Percentiles rank a stretch among this genome's conserved stretches.
phyloP scores from a whole-genome alignment of 2,888 invertebrate genomes.

The Merodon equestris region DNA sequence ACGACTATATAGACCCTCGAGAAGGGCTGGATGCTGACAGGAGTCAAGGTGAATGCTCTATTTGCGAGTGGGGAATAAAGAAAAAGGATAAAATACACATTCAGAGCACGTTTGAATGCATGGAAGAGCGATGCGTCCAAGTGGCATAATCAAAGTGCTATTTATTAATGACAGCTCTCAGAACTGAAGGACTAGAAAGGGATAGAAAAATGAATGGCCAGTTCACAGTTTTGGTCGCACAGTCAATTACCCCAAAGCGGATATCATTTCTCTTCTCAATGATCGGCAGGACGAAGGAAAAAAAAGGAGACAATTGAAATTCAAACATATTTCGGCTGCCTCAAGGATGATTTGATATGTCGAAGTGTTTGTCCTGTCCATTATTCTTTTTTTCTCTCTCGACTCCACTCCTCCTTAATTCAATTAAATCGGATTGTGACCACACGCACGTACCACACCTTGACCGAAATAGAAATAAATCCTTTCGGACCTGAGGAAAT shows the following conservation, averaged over 20 bases:
- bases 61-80: slow-evolving; percentile 47
- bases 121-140: slow-evolving; percentile 2
- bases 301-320: slow-evolving; percentile 28
- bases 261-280: slow-evolving; percentile 15
- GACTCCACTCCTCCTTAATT: slow-evolving; percentile 1
- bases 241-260: slow-evolving; percentile 34
- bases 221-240: slow-evolving; percentile 32
- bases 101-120: not conserved
- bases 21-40: not conserved
- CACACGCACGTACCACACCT: slow-evolving; percentile 41
- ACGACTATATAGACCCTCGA: slow-evolving; percentile 28
- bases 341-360: slow-evolving; percentile 46
- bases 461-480: slow-evolving; percentile 21
- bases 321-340: slow-evolving; percentile 23
- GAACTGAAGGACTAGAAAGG: slow-evolving; percentile 29
- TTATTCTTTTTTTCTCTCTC: not conserved
- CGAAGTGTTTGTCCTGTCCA: no score
- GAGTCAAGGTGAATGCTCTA: slow-evolving; percentile 62
- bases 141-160: slow-evolving; percentile 44
- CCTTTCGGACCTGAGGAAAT: slow-evolving; percentile 6
- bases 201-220: slow-evolving; percentile 27
- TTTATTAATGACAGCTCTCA: slow-evolving; percentile 45
- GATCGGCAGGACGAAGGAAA: not conserved
- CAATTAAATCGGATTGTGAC: slow-evolving; percentile 57
- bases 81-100: slow-evolving; percentile 24